These are phyloP conservation scores for Sebastes fasciatus DNA, from an alignment of 2,113 vertebrate species.

Conservation along the genomic window DNA sequence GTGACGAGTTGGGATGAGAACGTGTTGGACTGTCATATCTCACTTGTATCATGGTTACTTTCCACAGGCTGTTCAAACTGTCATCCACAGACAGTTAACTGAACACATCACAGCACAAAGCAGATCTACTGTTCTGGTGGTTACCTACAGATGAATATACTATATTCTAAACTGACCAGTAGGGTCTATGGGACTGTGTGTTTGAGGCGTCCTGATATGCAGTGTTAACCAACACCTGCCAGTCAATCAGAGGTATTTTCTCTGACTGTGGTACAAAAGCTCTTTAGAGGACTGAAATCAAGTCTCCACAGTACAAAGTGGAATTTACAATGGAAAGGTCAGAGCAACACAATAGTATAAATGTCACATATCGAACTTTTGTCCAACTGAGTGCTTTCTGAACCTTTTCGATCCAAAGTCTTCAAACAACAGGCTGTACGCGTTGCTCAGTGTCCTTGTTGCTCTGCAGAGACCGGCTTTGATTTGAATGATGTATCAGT, in stretches of 20 bases:
- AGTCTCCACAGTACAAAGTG: conserved; percentile 8
- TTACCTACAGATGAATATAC: neutral
- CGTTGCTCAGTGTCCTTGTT: conserved; percentile 18
- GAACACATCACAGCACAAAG: neutral
- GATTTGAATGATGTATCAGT: conserved; percentile 60
- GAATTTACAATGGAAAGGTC: conserved; percentile 8
- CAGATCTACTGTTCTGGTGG: neutral
- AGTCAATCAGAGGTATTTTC: neutral
- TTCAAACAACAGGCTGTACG: conserved; percentile 1
- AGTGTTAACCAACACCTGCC: neutral
- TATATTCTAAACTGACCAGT: neutral
- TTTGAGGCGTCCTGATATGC: neutral
- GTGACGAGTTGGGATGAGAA: no score
- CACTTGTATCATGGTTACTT: neutral
- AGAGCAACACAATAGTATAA: conserved; percentile 17
- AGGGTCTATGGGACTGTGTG: neutral
- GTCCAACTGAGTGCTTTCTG: neutral
- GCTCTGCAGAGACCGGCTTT: neutral
- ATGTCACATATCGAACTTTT: conserved; percentile 17
- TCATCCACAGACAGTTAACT: neutral
- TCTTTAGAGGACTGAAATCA: neutral
- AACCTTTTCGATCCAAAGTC: conserved; percentile 17
- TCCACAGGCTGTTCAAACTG: neutral
- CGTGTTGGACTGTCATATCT: neutral
- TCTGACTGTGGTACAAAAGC: neutral